Percentiles rank a stretch among this genome's conserved stretches.
These are phyloP conservation scores for Ibidorhyncha struthersii DNA, from an alignment of 2,113 vertebrate genomes.

Conservation along the genomic window DNA sequence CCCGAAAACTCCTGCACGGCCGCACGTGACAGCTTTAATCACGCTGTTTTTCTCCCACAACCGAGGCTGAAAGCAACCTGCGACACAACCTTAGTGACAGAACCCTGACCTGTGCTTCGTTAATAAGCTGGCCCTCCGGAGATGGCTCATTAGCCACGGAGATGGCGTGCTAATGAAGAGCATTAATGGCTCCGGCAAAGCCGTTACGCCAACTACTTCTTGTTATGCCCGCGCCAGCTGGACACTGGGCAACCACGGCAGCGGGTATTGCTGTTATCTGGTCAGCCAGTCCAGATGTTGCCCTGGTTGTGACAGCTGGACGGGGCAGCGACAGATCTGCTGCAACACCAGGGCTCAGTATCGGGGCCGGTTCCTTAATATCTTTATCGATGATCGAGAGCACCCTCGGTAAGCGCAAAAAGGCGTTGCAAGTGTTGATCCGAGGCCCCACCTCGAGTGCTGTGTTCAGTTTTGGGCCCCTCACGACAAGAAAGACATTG, in stretches of 20 bases:
- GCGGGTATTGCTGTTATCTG: not conserved
- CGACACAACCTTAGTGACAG: not conserved
- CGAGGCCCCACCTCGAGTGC: rapidly evolving
- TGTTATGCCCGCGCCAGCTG: not conserved
- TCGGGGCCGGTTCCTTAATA: not conserved
- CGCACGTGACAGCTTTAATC: not conserved
- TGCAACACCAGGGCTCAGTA: rapidly evolving
- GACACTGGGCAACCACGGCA: not conserved
- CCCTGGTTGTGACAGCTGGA: not conserved
- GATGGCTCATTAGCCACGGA: not conserved
- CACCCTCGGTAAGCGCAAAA: too few relatives aligned
- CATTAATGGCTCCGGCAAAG: not conserved
- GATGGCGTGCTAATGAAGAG: not conserved
- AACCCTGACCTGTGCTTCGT: not conserved
- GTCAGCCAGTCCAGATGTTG: not conserved
- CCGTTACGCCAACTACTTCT: not conserved
- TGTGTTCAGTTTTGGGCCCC: too few relatives aligned
- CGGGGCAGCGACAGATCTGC: not conserved
- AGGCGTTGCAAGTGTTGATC: not conserved
- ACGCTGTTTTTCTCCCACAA: not conserved
- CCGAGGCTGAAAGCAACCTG: not conserved
- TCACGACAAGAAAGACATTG: not conserved
- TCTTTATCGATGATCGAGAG: rapidly evolving
- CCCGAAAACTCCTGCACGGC: not conserved
- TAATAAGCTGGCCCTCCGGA: not conserved